These are phyloP conservation scores for Diarsia brunnea DNA, from an alignment of 2,888 invertebrate genomes.

Conservation along the genomic window DNA sequence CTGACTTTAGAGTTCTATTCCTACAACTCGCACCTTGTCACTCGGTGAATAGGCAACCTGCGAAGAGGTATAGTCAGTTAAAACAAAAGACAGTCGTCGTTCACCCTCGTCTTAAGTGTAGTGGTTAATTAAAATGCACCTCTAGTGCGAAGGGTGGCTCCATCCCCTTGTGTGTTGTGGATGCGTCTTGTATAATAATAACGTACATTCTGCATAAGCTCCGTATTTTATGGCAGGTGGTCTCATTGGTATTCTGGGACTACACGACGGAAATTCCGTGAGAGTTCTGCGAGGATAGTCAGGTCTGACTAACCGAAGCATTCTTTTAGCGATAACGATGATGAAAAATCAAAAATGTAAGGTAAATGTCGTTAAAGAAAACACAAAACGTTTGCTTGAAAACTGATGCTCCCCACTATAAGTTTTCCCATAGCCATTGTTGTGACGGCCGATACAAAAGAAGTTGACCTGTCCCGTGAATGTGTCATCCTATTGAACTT, in stretches of 20 bases:
- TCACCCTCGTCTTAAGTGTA: conserved; percentile 32
- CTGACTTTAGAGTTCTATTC: background rate
- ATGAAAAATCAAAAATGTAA: background rate
- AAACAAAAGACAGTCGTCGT: conserved; percentile 53
- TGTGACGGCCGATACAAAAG: background rate
- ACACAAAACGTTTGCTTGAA: no score
- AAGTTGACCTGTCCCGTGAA: background rate
- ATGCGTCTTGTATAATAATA: conserved; percentile 25
- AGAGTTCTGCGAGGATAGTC: background rate
- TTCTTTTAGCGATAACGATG: background rate
- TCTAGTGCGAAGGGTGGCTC: conserved; percentile 19
- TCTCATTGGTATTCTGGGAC: background rate
- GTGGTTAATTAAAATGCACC: conserved; percentile 61
- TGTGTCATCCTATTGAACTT: background rate
- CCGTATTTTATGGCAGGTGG: background rate
- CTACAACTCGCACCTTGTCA: background rate
- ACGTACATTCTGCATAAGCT: background rate
- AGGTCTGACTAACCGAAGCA: background rate
- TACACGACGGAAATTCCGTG: background rate
- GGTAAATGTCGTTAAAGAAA: background rate
- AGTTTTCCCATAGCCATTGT: background rate
- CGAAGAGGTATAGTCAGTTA: conserved; percentile 11
- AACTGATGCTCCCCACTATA: background rate
- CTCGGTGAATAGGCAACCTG: background rate
- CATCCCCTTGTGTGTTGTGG: conserved; percentile 18